These are phyloP conservation scores for Arctia plantaginis DNA, from an alignment of 2,888 invertebrate genomes.

Conservation along the genomic window DNA sequence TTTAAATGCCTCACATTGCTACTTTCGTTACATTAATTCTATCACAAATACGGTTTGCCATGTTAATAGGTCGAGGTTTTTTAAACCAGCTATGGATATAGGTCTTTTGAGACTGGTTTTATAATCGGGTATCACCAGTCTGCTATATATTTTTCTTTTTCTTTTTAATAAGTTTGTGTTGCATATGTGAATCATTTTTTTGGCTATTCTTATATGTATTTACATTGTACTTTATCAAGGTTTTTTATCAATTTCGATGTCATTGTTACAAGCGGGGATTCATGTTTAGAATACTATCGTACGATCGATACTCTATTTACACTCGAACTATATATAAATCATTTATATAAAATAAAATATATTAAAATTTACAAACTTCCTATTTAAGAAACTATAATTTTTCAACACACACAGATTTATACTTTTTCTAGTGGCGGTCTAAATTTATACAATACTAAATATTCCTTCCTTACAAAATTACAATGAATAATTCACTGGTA, in stretches of 20 bases:
- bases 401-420: too few relatives aligned
- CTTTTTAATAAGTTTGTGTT: background rate
- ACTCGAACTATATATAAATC: too few relatives aligned
- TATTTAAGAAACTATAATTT: too few relatives aligned
- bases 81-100: background rate
- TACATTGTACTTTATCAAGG: background rate
- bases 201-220: background rate
- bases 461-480: too few relatives aligned
- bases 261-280: too few relatives aligned
- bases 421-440: too few relatives aligned
- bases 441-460: too few relatives aligned
- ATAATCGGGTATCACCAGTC: background rate
- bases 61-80: constrained; percentile 4
- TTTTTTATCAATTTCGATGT: background rate
- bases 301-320: too few relatives aligned
- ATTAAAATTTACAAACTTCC: too few relatives aligned
- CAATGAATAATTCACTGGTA: too few relatives aligned
- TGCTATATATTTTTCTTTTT: background rate
- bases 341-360: too few relatives aligned
- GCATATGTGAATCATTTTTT: background rate
- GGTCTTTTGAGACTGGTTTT: background rate
- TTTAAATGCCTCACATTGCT: constrained; percentile 11
- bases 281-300: too few relatives aligned
- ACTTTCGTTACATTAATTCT: constrained; percentile 24
- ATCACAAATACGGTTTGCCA: constrained; percentile 16